phyloP scores from a whole-genome alignment of 2,888 invertebrate genomes.

The Pantelozetes paolii region DNA sequence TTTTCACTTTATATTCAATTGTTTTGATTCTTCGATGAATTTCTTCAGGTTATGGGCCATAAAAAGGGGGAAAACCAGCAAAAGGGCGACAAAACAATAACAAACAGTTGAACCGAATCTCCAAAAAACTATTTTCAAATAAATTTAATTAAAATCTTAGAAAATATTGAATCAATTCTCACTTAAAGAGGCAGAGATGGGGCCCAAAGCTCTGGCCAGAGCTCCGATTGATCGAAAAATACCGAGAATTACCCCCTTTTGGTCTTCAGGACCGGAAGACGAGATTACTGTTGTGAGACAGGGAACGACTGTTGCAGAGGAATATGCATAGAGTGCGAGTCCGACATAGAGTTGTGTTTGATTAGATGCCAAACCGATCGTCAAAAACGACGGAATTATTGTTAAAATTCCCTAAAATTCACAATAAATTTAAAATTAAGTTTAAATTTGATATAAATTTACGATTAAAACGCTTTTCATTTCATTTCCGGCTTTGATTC shows the following conservation, averaged over 20 bases:
- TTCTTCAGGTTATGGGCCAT: conserved; percentile 45
- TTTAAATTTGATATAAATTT: conserved; percentile 46
- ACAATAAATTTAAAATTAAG: background rate
- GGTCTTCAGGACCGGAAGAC: conserved; percentile 60
- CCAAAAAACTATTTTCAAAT: conserved; percentile 64
- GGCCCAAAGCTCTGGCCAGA: conserved; percentile 85
- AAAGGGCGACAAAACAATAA: conserved; percentile 72
- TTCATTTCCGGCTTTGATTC: conserved; percentile 68
- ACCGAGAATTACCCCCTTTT: conserved; percentile 89
- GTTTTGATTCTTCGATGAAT: background rate
- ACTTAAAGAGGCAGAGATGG: conserved; percentile 72
- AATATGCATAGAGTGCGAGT: conserved; percentile 76
- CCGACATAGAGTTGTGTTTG: conserved; percentile 68
- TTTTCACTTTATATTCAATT: background rate
- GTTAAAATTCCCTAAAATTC: conserved; percentile 65
- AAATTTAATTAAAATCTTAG: conserved; percentile 8
- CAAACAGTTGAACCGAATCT: conserved; percentile 75
- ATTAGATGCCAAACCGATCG: conserved; percentile 69
- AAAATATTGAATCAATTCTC: background rate
- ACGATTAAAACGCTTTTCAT: conserved; percentile 65
- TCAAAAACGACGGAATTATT: conserved; percentile 78
- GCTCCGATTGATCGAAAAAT: conserved; percentile 91
- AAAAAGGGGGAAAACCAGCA: conserved; percentile 66
- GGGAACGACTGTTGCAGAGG: conserved; percentile 77
- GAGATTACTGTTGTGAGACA: conserved; percentile 91